Conservation (phyloP, 2,888 invertebrate species). For the Rugalucina vietnamica region DNA sequence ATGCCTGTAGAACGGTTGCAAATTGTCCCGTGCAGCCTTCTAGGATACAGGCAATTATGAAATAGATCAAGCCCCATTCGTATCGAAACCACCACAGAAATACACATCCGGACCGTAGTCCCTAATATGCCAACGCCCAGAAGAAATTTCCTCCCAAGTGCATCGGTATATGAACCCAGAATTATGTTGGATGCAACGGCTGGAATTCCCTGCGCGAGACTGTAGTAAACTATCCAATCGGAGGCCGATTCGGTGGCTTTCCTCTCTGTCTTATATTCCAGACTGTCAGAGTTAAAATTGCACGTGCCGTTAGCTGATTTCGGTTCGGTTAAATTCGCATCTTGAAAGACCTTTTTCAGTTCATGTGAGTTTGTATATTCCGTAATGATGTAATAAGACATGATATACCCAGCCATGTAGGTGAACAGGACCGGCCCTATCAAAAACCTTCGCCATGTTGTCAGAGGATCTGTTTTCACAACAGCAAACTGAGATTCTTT, state of each 20-base stretch:
- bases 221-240: slow-evolving; percentile 50
- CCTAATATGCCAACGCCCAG: slow-evolving; percentile 61
- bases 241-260: slow-evolving; percentile 48
- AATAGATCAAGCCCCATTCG: slow-evolving; percentile 52
- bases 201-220: slow-evolving; percentile 56
- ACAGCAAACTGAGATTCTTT: not conserved
- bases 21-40: slow-evolving; percentile 64
- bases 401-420: slow-evolving; percentile 54
- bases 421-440: slow-evolving; percentile 47
- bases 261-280: slow-evolving; percentile 30
- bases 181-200: slow-evolving; percentile 47
- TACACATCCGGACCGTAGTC: slow-evolving; percentile 43
- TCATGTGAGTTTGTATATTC: slow-evolving; percentile 50
- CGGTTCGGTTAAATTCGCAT: slow-evolving; percentile 34
- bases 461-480: not conserved
- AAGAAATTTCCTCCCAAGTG: slow-evolving; percentile 64
- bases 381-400: slow-evolving; percentile 51
- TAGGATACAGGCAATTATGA: slow-evolving; percentile 58
- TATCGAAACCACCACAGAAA: slow-evolving; percentile 59
- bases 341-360: slow-evolving; percentile 20
- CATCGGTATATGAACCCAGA: slow-evolving; percentile 63
- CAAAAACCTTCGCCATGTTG: slow-evolving; percentile 51
- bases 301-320: slow-evolving; percentile 43
- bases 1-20: slow-evolving; percentile 45
- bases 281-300: slow-evolving; percentile 33